A percentile compares a stretch with the other conserved stretches of the same genome.
Evolutionary conservation across 1,140 invertebrate species (phyloP).

Genomic region (Pseudomyrmex pallidus): DNA sequence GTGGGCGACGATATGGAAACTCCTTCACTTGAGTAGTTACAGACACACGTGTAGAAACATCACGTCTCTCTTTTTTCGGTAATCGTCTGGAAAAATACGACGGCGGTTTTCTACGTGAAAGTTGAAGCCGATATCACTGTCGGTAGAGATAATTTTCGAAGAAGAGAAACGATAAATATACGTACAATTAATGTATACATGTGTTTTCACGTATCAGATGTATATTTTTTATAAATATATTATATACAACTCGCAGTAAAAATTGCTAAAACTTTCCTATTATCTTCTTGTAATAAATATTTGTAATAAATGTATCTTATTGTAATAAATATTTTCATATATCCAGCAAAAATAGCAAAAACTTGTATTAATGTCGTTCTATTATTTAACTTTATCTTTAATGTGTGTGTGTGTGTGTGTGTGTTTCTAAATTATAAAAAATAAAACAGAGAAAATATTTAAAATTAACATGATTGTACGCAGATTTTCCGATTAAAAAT

Average conservation of each 20-base stretch:
- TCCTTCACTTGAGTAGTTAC: constrained; percentile 36
- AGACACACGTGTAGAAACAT: constrained; percentile 6
- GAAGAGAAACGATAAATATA: constrained; percentile 19
- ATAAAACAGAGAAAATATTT: too few species aligned
- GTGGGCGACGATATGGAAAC: constrained; percentile 26
- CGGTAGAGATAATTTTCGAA: not conserved
- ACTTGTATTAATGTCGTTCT: too few species aligned
- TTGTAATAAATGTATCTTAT: not conserved
- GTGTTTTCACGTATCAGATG: not conserved
- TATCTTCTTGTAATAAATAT: not conserved
- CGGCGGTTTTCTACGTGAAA: not conserved
- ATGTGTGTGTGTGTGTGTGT: too few species aligned
- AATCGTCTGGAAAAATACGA: constrained; percentile 39
- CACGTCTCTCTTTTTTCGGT: not conserved
- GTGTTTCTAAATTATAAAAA: too few species aligned
- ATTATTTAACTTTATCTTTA: too few species aligned
- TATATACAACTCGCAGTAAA: too few species aligned
- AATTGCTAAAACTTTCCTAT: not conserved
- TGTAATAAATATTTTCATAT: not conserved
- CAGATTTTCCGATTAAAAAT: not conserved
- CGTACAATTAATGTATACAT: not conserved
- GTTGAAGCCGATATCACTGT: not conserved
- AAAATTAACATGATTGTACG: not conserved
- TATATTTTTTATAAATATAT: not conserved
- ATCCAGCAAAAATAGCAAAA: not conserved